phyloP scores from a whole-genome alignment of 2,888 invertebrate genomes.

The Magallana nippona region DNA sequence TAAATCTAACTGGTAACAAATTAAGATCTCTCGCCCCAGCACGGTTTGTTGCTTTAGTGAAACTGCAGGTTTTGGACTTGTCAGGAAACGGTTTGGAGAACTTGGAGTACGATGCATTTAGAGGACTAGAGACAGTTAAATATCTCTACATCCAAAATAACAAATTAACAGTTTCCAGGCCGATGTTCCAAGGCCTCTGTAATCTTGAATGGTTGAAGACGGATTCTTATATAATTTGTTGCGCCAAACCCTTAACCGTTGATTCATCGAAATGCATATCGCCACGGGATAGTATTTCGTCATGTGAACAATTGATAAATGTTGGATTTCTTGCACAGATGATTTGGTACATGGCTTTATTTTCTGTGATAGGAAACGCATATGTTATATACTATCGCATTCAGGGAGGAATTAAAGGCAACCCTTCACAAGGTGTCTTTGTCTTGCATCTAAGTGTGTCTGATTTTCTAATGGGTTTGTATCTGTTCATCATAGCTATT shows the following conservation, averaged over 20 bases:
- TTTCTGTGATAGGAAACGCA: constrained; percentile 31
- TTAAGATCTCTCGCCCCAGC: neutral
- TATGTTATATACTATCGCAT: constrained; percentile 39
- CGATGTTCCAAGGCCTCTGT: constrained; percentile 38
- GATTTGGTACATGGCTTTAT: constrained; percentile 37
- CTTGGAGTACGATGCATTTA: constrained; percentile 27
- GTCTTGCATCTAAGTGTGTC: constrained; percentile 38
- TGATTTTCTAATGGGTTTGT: constrained; percentile 38
- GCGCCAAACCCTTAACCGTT: constrained; percentile 33
- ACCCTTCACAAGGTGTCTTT: constrained; percentile 4
- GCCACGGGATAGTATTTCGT: constrained; percentile 31
- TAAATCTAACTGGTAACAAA: constrained; percentile 33
- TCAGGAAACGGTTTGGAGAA: neutral
- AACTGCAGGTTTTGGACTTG: constrained; percentile 24
- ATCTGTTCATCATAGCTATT: constrained; percentile 25
- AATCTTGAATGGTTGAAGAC: constrained; percentile 31
- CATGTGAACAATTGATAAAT: constrained; percentile 38
- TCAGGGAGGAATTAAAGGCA: neutral
- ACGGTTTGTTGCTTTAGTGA: neutral
- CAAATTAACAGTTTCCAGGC: neutral
- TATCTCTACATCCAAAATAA: constrained; percentile 15
- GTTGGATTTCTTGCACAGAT: constrained; percentile 12
- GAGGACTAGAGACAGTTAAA: neutral
- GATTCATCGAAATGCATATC: constrained; percentile 31
- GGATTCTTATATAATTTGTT: constrained; percentile 40